Base-by-base conservation (phyloP, 2,888 invertebrate genomes). In the Phytoseiulus persimilis region DNA sequence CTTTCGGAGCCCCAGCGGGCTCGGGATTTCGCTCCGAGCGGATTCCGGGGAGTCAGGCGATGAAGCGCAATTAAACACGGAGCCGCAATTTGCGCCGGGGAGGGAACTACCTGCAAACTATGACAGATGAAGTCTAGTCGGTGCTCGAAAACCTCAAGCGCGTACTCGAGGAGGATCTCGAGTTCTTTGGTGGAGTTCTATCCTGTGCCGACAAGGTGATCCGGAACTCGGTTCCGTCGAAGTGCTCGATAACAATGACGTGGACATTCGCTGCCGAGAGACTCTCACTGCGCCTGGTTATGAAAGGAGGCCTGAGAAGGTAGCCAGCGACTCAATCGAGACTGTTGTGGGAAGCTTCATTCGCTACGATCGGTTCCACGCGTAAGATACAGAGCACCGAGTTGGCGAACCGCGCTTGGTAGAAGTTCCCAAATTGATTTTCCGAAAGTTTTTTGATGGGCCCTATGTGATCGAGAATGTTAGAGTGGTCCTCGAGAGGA, bases 391-490 rank as follows among this genome's bases (percentile, higher is more conserved):
- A 65, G 65, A 28, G 65, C 1, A 65, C 65, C 65, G 65, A 65
- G 65, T 65, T 23, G 65, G 65, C 65, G 65, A 65, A 23, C 18
- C 65, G 65, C 2, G 65, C 65, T 65, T 65, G 65, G 65, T 65
- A 65, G 65, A 65, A 65, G 65, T 65, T 65, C 18, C 65, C 65
- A 28, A 65, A 65, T 65, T 65, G 65, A 65, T 65, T 65, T 65
- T 65, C 65, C 65, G 65, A 65, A 65, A 65, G 65, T 65, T 65
- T 65, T 65, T 65, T 65, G 65, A 65, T 65, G 65, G 65, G 65
- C 18, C 65, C 11, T 65, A 65, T 65, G 65, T 65, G 65, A 65
- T 65, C 65, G 65, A 65, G 65, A 18, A 14, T 28, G 65, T 65
- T 65, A 23, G 65, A 65, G 65, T 14, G 28, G 65, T 65, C 65